phyloP scores from a whole-genome alignment of 2,888 invertebrate genomes.

The Drosophila tanythrix region DNA sequence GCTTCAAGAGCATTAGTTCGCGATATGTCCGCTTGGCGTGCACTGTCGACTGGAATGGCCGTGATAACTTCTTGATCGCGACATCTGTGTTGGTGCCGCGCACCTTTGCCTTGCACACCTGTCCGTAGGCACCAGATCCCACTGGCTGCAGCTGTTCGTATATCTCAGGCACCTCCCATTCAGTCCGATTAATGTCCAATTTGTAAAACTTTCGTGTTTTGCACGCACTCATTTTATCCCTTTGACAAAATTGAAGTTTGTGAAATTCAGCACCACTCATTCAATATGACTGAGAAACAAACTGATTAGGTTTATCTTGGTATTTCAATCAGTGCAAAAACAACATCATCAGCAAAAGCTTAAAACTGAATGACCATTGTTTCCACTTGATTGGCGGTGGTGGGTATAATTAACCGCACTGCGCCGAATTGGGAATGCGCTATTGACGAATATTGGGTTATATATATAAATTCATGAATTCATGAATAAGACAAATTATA shows the following conservation, averaged over 20 bases:
- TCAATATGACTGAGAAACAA: conserved; percentile 32
- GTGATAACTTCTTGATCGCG: conserved; percentile 98
- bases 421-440: conserved; percentile 25
- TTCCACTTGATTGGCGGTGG: conserved; percentile 8
- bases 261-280: conserved; percentile 28
- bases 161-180: conserved; percentile 97
- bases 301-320: conserved; percentile 77
- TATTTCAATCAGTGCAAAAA: conserved; percentile 23
- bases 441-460: background rate
- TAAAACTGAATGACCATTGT: conserved; percentile 24
- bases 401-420: background rate
- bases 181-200: conserved; percentile 97
- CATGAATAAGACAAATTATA: background rate
- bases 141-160: conserved; percentile 96
- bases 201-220: conserved; percentile 91
- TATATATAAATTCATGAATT: background rate
- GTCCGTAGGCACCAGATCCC: conserved; percentile 98
- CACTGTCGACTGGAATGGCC: conserved; percentile 98
- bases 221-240: conserved; percentile 21
- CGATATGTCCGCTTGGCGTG: conserved; percentile 99
- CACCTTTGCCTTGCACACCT: conserved; percentile 82
- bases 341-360: conserved; percentile 33
- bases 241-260: conserved; percentile 14
- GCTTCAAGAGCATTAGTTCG: conserved; percentile 97
- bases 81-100: conserved; percentile 86